Percentiles rank a stretch among this genome's conserved stretches.
Evolutionary conservation across 2,113 vertebrate genomes (phyloP).

Genomic region (Bos javanicus): DNA sequence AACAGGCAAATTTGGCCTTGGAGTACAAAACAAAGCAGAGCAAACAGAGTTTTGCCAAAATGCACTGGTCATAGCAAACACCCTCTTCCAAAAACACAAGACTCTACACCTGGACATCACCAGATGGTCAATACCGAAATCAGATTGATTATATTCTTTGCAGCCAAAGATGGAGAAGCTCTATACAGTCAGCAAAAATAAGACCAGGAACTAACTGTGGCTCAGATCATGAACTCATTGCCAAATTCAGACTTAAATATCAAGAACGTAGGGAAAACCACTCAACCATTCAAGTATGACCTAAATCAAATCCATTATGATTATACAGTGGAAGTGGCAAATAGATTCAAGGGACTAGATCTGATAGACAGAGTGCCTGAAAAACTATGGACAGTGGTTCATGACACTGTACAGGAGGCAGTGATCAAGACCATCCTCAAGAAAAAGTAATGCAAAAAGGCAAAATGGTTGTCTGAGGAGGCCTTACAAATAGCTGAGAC

Average conservation of each 20-base stretch:
- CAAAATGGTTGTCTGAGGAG: neutral
- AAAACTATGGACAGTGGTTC: neutral
- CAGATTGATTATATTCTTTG: too few relatives aligned
- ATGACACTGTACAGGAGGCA: neutral
- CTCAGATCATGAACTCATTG: neutral
- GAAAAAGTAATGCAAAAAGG: neutral
- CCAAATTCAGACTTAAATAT: neutral
- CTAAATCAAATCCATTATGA: neutral
- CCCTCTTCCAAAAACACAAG: too few relatives aligned
- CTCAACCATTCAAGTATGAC: neutral
- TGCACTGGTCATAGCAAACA: too few relatives aligned
- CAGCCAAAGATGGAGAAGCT: too few relatives aligned
- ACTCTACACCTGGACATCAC: too few relatives aligned
- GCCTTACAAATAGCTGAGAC: neutral
- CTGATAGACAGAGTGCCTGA: neutral
- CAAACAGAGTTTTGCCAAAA: neutral
- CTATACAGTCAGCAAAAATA: too few relatives aligned
- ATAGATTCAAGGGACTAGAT: neutral
- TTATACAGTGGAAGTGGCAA: neutral
- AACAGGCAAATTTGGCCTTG: neutral
- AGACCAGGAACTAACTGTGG: too few relatives aligned
- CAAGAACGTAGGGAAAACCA: neutral
- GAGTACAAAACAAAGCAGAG: neutral
- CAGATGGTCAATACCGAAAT: too few relatives aligned
- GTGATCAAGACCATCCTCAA: neutral